Evolutionary conservation across 2,113 vertebrate genomes (phyloP).

Genomic region (Scartelaos histophorus): DNA sequence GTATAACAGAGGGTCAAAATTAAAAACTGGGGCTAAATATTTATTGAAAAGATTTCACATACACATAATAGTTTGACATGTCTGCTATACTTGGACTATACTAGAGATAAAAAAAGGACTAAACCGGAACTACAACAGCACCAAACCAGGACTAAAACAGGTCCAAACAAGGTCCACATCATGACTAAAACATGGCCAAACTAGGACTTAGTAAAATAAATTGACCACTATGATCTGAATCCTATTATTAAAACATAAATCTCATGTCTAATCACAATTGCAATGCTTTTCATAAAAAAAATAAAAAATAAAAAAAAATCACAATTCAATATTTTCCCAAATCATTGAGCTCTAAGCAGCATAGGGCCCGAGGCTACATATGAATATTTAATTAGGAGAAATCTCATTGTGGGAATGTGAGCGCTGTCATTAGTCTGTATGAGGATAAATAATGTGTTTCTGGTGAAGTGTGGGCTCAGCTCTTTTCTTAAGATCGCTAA

Average conservation of each 20-base stretch:
- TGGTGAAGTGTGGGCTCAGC: slow-evolving; percentile 67
- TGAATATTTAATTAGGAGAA: slow-evolving; percentile 73
- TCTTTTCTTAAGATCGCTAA: slow-evolving; percentile 11
- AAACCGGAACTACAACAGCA: too few relatives aligned
- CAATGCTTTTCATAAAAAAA: neutral
- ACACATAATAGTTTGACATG: too few relatives aligned
- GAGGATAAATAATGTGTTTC: slow-evolving; percentile 70
- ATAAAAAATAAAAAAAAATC: too few relatives aligned
- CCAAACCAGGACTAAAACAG: too few relatives aligned
- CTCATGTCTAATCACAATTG: neutral
- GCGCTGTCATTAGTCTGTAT: slow-evolving; percentile 65
- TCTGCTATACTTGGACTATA: too few relatives aligned
- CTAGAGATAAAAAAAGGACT: too few relatives aligned
- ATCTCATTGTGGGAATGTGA: slow-evolving; percentile 70
- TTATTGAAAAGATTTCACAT: too few relatives aligned
- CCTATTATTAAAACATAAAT: neutral
- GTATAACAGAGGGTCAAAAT: too few relatives aligned
- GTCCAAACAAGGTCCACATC: too few relatives aligned
- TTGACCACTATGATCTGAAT: neutral
- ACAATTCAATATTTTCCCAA: neutral
- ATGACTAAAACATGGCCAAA: too few relatives aligned
- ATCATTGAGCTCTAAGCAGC: slow-evolving; percentile 15
- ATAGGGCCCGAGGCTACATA: slow-evolving; percentile 41
- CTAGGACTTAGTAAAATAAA: neutral
- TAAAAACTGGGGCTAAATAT: too few relatives aligned